phyloP scores from a whole-genome alignment of 2,113 vertebrate genomes.

The Corydoras sp. region DNA sequence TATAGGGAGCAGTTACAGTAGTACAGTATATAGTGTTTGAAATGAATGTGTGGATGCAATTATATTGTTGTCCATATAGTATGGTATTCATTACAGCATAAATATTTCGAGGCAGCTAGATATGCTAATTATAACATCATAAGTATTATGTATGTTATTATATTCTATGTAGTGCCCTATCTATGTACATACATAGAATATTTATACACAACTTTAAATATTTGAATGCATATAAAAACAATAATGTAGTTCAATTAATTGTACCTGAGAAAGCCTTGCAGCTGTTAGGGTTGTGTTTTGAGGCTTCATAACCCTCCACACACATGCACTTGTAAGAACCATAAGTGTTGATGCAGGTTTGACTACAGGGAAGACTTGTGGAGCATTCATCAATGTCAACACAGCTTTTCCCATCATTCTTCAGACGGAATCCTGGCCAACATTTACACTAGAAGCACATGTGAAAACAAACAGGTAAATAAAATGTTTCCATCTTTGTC shows the following conservation, averaged over 20 bases:
- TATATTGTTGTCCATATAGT: too few relatives aligned
- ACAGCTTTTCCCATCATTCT: conserved; percentile 93
- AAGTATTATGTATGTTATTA: too few relatives aligned
- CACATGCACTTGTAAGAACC: conserved; percentile 93
- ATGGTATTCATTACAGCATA: too few relatives aligned
- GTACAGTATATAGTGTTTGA: too few relatives aligned
- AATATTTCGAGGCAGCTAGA: too few relatives aligned
- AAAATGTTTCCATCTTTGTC: neutral
- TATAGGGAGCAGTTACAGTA: too few relatives aligned
- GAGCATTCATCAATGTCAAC: conserved; percentile 90
- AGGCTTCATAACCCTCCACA: conserved; percentile 84
- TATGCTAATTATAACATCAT: too few relatives aligned
- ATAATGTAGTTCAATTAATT: neutral
- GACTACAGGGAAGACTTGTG: conserved; percentile 89
- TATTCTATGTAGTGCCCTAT: neutral
- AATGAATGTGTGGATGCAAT: too few relatives aligned
- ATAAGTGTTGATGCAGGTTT: conserved; percentile 93
- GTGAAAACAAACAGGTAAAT: neutral
- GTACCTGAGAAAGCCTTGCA: conserved; percentile 93
- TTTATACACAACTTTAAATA: neutral
- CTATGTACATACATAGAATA: neutral
- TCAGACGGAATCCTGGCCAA: conserved; percentile 94
- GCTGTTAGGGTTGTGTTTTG: conserved; percentile 76
- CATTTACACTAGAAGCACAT: conserved; percentile 82
- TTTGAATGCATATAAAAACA: neutral